phyloP scores from a whole-genome alignment of 1,140 invertebrate species.

The Aphaenogaster ashmeadi region DNA sequence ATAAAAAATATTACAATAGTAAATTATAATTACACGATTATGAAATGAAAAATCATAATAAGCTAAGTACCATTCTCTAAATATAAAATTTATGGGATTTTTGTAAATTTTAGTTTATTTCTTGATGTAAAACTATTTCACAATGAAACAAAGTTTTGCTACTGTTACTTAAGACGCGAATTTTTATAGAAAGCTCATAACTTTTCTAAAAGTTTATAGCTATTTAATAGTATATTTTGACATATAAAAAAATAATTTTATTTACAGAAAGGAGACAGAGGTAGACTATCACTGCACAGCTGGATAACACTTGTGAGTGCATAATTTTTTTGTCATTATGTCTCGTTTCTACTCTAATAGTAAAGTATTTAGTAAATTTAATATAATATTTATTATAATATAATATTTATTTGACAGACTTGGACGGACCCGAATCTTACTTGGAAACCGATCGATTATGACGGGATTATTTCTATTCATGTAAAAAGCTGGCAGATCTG shows the following conservation, averaged over 20 bases:
- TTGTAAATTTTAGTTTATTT: conserved; percentile 15
- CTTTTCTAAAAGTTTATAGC: not conserved
- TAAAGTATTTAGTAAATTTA: not conserved
- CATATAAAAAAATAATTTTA: conserved; percentile 21
- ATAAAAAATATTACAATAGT: not conserved
- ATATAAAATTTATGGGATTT: not conserved
- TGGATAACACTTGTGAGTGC: conserved; percentile 81
- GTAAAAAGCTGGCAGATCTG: conserved; percentile 84
- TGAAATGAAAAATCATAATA: not conserved
- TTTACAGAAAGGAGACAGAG: conserved; percentile 72
- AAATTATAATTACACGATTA: not conserved
- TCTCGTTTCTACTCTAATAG: not conserved
- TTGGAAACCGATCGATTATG: conserved; percentile 86
- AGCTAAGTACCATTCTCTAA: not conserved
- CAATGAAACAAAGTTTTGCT: not conserved
- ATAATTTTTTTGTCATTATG: not conserved
- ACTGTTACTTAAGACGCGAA: not conserved
- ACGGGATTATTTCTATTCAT: conserved; percentile 81
- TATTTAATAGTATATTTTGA: not conserved
- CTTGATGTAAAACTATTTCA: not conserved
- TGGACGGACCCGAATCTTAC: conserved; percentile 86
- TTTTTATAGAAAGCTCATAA: not conserved
- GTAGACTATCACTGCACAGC: conserved; percentile 76
- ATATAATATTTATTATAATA: not conserved
- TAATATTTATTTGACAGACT: conserved; percentile 72